These are phyloP conservation scores for Rhodeus uyekii DNA, from an alignment of 2,797 vertebrate species.

Conservation along the genomic window DNA sequence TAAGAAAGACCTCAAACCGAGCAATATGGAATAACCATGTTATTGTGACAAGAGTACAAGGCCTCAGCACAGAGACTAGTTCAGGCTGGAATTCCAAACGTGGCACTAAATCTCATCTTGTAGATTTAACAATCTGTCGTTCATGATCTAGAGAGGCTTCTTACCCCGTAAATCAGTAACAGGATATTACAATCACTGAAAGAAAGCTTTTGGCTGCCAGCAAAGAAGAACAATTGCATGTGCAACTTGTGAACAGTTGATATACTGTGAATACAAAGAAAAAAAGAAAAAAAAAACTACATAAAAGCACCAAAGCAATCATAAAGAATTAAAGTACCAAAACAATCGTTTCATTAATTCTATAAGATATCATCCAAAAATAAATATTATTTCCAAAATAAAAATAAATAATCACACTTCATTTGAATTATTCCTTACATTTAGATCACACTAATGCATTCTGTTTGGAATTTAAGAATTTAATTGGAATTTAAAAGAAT, in stretches of 20 bases:
- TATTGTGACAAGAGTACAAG: conserved; percentile 35
- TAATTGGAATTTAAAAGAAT: background rate
- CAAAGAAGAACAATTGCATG: background rate
- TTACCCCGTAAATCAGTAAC: background rate
- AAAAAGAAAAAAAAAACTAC: background rate
- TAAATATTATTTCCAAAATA: too few species aligned
- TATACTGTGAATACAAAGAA: background rate
- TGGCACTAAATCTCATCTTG: conserved; percentile 31
- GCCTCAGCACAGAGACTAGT: conserved; percentile 18
- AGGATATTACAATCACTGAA: background rate
- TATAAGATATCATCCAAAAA: too few species aligned
- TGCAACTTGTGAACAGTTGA: too few species aligned
- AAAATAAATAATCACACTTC: background rate
- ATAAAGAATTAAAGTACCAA: background rate
- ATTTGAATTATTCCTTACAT: background rate
- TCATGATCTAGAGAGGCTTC: background rate
- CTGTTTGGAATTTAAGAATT: background rate
- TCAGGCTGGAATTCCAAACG: conserved; percentile 12
- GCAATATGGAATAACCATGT: conserved; percentile 30
- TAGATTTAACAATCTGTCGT: background rate
- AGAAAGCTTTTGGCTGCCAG: background rate
- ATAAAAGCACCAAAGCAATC: too few species aligned
- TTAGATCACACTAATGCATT: background rate
- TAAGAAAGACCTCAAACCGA: conserved; percentile 16
- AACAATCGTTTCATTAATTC: too few species aligned